phyloP scores from a whole-genome alignment of 2,797 vertebrate species.

The Yasuhikotakia modesta region DNA sequence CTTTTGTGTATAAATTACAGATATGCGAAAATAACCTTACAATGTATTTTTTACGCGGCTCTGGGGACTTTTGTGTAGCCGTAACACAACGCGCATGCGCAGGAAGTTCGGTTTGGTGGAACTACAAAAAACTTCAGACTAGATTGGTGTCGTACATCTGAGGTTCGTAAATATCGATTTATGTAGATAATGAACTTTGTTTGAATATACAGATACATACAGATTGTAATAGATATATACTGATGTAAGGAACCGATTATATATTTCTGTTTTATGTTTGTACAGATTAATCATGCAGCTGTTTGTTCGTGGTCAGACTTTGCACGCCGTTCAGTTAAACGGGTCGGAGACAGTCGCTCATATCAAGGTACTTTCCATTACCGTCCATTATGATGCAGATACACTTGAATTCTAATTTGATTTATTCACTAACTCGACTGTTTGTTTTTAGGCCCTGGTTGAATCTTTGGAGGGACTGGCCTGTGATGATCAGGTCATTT shows the following conservation, averaged over 20 bases:
- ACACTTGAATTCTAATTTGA: too few relatives aligned
- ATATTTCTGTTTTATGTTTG: background rate
- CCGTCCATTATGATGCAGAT: background rate
- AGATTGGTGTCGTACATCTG: background rate
- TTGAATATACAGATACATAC: background rate
- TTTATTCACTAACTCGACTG: background rate
- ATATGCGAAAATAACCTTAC: background rate
- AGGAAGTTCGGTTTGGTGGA: background rate
- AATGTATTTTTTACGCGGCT: background rate
- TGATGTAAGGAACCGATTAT: background rate
- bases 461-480: constrained; percentile 31
- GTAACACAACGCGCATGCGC: constrained; percentile 1
- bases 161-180: background rate
- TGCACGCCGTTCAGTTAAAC: constrained; percentile 74
- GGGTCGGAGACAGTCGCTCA: constrained; percentile 50
- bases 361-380: constrained; percentile 11
- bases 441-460: constrained; percentile 23
- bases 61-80: background rate
- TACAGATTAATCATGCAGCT: constrained; percentile 72
- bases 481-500: constrained; percentile 33
- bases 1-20: background rate
- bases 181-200: background rate
- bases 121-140: too few relatives aligned
- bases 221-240: background rate
- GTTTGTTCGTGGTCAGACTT: constrained; percentile 70